A percentile compares a stretch with the other conserved stretches of the same genome.
Conservation (phyloP, 2,113 vertebrate genomes). For the Gallinago jamesoni region DNA sequence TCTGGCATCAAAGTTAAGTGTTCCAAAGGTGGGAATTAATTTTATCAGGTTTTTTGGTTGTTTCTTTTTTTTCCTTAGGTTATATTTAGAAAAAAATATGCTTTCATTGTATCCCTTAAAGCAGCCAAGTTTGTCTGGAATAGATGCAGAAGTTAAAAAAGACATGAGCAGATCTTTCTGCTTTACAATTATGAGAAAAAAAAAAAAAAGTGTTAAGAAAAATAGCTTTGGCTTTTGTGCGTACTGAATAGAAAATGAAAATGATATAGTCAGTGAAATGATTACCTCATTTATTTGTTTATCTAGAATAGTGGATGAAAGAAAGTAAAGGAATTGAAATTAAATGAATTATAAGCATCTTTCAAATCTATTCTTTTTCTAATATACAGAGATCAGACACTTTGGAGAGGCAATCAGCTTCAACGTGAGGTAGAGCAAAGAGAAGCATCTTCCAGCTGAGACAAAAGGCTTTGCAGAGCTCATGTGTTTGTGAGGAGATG, state of each 20-base stretch:
- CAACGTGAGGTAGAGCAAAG: constrained; percentile 38
- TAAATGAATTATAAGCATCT: constrained; percentile 72
- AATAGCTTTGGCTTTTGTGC: constrained; percentile 10
- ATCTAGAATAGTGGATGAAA: constrained; percentile 61
- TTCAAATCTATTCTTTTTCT: constrained; percentile 72
- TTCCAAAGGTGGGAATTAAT: background rate
- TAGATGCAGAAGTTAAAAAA: background rate
- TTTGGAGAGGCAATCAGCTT: constrained; percentile 74
- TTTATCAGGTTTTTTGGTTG: background rate
- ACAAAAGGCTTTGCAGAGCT: constrained; percentile 50
- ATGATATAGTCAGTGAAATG: constrained; percentile 38
- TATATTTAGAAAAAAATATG: background rate
- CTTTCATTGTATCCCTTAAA: background rate
- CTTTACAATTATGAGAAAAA: background rate
- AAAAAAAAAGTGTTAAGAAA: background rate
- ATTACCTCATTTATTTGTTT: constrained; percentile 66
- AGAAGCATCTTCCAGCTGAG: constrained; percentile 70
- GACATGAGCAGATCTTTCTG: background rate
- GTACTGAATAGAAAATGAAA: constrained; percentile 40
- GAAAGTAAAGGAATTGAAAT: constrained; percentile 70
- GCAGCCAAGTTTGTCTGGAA: background rate
- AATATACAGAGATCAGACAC: constrained; percentile 71
- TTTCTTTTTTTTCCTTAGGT: background rate
- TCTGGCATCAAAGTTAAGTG: background rate
- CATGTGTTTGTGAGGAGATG: constrained; percentile 53